Base-by-base conservation (phyloP, 2,797 vertebrate species). In the Periophthalmus magnuspinnatus region DNA sequence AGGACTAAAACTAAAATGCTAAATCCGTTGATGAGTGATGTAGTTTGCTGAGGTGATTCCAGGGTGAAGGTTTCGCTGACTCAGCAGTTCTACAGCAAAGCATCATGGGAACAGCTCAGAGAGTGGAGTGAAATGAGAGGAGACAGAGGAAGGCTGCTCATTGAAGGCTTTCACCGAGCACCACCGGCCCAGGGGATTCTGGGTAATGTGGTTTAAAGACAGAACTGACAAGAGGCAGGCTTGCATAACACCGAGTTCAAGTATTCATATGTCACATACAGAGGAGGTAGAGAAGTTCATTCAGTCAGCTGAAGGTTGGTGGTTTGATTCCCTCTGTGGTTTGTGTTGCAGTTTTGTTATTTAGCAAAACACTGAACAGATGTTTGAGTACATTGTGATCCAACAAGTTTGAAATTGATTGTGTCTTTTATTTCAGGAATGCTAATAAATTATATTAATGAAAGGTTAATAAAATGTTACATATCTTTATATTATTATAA, bases 121-220 rank as follows among this genome's bases (percentile, higher is more conserved):
- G n/a, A 63, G n/a, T 3, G 38, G 22, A 63, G 38, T 63, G 61
- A 17, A 63, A 63, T 47, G 21, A 63, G 41, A 63, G 41, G 38
- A 47, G 61, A 45, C 36, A 63, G 38, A 41, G 56, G 24, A 33
- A 36, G 36, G 22, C 38, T 9, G 61, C 61, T 63, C 36, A 47
- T 61, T 45, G 36, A 47, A 28, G 21, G 13, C 22, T 63, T 63
- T 63, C 61, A 28, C 11, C 21, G 22, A 24, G n/a, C 41, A 63
- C 38, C 61, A 17, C 22, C 21, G 22, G 22, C 61, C 61, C 61
- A 63, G 41, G 61, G 60, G 61, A 47, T 63, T 63, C 5, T 63
- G 61, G 61, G 22, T 63, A 47, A 63, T 63, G 61, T 47, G 22
- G 61, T 63, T 63, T 63, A 16, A 24, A 24, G 61, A 63, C 36